Conservation (phyloP, 2,888 invertebrate genomes). For the Eristalis tenax region DNA sequence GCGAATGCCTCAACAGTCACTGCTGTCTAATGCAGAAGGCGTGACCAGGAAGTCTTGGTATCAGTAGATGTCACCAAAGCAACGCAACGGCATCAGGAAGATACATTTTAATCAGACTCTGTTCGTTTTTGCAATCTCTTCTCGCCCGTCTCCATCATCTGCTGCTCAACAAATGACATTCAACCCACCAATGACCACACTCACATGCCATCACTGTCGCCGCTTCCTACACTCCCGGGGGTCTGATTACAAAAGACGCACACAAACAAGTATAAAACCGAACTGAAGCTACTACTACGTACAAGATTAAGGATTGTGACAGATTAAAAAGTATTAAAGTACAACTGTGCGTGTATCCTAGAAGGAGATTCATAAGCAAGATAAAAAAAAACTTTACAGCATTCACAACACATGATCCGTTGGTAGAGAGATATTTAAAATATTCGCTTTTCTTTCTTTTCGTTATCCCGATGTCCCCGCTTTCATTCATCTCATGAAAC, state of each 20-base stretch:
- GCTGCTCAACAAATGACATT: background rate
- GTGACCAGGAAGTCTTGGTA: too few relatives aligned
- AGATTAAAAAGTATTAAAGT: conserved; percentile 67
- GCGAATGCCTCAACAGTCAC: too few relatives aligned
- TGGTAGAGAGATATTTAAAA: conserved; percentile 52
- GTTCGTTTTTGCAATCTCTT: too few relatives aligned
- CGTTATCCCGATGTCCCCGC: background rate
- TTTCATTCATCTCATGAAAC: conserved; percentile 22
- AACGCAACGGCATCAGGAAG: too few relatives aligned
- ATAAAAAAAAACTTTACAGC: conserved; percentile 60
- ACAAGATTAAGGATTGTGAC: conserved; percentile 52
- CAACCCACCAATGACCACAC: background rate
- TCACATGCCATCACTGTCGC: conserved; percentile 22
- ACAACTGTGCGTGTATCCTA: conserved; percentile 69
- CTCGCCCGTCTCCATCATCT: background rate
- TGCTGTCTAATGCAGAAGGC: too few relatives aligned
- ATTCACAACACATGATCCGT: conserved; percentile 64
- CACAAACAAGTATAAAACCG: conserved; percentile 8
- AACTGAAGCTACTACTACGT: background rate
- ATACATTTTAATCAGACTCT: background rate
- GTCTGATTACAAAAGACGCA: background rate
- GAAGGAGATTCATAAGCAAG: conserved; percentile 5
- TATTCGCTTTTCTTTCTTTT: conserved; percentile 1
- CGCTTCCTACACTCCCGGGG: background rate
- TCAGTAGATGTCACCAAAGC: too few relatives aligned